Percentiles rank a stretch among this genome's conserved stretches.
Evolutionary conservation across 2,797 vertebrate genomes (phyloP).

Genomic region (Lagorchestes hirsutus): DNA sequence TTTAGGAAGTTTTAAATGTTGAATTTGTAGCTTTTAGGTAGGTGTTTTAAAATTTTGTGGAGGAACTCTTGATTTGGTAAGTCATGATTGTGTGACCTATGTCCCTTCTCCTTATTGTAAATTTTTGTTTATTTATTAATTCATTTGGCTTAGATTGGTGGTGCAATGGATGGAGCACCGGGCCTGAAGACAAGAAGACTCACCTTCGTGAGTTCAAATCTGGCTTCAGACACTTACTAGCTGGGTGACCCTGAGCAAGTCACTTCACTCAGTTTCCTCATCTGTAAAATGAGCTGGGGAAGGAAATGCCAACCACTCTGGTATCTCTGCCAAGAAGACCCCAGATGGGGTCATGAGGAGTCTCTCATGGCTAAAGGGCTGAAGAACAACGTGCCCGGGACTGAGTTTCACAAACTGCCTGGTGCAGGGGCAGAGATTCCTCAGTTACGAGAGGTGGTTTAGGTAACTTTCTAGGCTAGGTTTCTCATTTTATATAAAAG

Average conservation of each 20-base stretch:
- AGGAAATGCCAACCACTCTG: not conserved
- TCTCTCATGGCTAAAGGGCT: no score
- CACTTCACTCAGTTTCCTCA: not conserved
- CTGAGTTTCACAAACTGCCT: not conserved
- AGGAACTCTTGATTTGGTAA: constrained; percentile 53
- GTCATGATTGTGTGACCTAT: not conserved
- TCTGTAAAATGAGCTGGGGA: constrained; percentile 4
- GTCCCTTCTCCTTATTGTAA: not conserved
- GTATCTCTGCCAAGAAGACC: no score
- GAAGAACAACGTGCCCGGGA: not conserved
- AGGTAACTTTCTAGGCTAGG: constrained; percentile 10
- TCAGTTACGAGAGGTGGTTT: not conserved
- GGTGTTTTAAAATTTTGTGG: constrained; percentile 26
- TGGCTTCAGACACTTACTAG: not conserved
- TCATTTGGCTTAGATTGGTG: constrained; percentile 1
- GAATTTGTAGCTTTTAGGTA: constrained; percentile 23
- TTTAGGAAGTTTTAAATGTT: not conserved
- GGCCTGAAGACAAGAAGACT: not conserved
- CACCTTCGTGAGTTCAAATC: not conserved
- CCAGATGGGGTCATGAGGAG: no score
- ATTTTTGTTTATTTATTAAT: constrained; percentile 15
- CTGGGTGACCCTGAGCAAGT: not conserved
- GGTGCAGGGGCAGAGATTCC: not conserved
- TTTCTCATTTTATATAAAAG: constrained; percentile 3
- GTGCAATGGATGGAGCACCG: not conserved